These are phyloP conservation scores for Equus quagga DNA, from an alignment of 2,113 vertebrate genomes.

Conservation along the genomic window DNA sequence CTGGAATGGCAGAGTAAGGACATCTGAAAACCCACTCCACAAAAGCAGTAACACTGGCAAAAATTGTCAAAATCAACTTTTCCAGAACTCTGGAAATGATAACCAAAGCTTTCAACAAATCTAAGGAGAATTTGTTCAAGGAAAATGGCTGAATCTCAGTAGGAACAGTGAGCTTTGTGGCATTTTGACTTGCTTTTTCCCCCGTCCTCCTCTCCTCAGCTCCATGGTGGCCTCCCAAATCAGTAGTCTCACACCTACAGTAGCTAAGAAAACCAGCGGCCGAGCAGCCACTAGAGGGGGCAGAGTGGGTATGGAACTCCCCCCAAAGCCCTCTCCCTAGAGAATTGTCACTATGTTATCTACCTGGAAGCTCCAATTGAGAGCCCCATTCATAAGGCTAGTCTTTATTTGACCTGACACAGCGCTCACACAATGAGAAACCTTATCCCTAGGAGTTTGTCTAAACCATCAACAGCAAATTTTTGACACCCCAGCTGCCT, in stretches of 20 bases:
- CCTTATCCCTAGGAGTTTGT: not conserved
- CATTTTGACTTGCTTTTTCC: not conserved
- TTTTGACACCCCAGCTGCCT: not conserved
- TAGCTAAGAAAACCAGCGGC: not conserved
- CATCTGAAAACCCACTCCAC: not conserved
- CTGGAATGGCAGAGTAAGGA: constrained; percentile 24
- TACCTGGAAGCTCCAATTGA: not conserved
- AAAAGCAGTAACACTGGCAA: constrained; percentile 42
- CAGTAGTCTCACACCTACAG: too few relatives aligned
- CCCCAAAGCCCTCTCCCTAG: not conserved
- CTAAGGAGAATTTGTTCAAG: not conserved
- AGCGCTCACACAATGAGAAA: not conserved
- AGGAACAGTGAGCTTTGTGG: not conserved
- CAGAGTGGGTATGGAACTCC: not conserved
- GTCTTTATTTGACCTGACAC: not conserved
- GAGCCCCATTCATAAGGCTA: not conserved
- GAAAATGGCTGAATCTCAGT: constrained; percentile 16
- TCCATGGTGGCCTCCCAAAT: not conserved
- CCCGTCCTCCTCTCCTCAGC: not conserved
- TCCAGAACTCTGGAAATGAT: constrained; percentile 32
- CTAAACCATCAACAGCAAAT: not conserved
- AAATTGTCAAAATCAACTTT: not conserved
- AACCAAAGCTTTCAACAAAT: constrained; percentile 33
- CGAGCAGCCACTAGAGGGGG: constrained; percentile 66
- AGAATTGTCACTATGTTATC: not conserved